Percentiles rank a stretch among this genome's conserved stretches.
These are phyloP conservation scores for Gryon sp. DNA, from an alignment of 1,140 invertebrate species.

Conservation along the genomic window DNA sequence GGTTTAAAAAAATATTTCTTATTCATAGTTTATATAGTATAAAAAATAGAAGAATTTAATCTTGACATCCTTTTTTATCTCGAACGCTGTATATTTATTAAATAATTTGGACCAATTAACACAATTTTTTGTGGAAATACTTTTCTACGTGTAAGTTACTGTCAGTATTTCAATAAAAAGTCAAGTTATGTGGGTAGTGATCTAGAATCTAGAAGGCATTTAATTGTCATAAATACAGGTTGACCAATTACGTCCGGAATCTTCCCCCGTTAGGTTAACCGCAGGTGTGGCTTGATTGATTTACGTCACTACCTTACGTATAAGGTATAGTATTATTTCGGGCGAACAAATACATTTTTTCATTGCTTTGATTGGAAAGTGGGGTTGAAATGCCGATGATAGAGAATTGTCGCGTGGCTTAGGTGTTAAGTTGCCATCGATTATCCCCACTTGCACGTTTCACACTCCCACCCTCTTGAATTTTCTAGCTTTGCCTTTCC, in stretches of 20 bases:
- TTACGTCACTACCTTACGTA: constrained; percentile 18
- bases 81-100: too few relatives aligned
- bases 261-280: not conserved
- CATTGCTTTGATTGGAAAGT: not conserved
- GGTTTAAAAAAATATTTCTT: too few relatives aligned
- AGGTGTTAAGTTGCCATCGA: constrained; percentile 23
- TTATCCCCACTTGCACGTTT: constrained; percentile 34
- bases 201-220: not conserved
- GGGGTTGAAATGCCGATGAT: not conserved
- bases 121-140: too few relatives aligned
- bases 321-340: constrained; percentile 32
- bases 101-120: too few relatives aligned
- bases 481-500: constrained; percentile 47
- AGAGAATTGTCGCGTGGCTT: constrained; percentile 20
- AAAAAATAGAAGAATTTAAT: too few relatives aligned
- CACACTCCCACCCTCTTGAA: constrained; percentile 4
- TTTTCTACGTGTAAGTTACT: too few relatives aligned
- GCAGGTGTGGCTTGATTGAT: constrained; percentile 42
- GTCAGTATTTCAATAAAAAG: too few relatives aligned
- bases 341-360: constrained; percentile 22
- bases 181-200: too few relatives aligned
- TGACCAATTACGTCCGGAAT: constrained; percentile 6
- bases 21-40: too few relatives aligned
- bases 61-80: too few relatives aligned
- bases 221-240: not conserved